Evolutionary conservation across 2,797 vertebrate genomes (phyloP).

Genomic region (Pitangus sulphuratus): DNA sequence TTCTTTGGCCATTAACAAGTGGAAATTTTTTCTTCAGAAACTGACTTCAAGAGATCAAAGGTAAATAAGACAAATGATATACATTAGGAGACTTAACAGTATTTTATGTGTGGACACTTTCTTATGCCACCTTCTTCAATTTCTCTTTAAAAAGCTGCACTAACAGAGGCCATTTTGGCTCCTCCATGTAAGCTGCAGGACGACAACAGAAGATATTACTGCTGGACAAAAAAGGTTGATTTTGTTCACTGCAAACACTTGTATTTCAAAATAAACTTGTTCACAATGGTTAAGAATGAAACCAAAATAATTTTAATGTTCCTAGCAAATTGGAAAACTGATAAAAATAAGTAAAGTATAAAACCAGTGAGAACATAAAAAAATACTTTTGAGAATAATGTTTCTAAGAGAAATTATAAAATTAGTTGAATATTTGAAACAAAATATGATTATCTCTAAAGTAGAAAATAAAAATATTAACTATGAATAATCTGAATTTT

Average conservation of each 20-base stretch:
- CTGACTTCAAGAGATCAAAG: neutral
- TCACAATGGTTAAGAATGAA: neutral
- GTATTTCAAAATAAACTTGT: neutral
- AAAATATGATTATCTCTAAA: neutral
- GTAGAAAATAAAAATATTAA: neutral
- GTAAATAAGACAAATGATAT: neutral
- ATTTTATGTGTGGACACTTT: neutral
- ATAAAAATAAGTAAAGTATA: neutral
- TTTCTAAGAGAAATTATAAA: neutral
- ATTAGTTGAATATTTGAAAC: neutral
- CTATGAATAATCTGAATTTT: neutral
- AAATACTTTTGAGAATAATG: neutral
- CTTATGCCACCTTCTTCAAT: neutral
- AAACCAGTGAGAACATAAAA: neutral
- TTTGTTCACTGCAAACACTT: neutral
- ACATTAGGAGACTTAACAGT: neutral
- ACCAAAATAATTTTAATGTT: neutral
- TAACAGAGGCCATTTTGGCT: neutral
- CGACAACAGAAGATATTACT: neutral
- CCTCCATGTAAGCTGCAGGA: neutral
- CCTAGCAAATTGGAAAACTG: neutral
- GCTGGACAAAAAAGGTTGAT: neutral
- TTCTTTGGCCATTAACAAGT: neutral
- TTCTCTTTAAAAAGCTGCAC: neutral
- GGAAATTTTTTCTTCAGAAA: neutral